Conservation (phyloP, 2,113 vertebrate species). For the Asarcornis scutulata region DNA sequence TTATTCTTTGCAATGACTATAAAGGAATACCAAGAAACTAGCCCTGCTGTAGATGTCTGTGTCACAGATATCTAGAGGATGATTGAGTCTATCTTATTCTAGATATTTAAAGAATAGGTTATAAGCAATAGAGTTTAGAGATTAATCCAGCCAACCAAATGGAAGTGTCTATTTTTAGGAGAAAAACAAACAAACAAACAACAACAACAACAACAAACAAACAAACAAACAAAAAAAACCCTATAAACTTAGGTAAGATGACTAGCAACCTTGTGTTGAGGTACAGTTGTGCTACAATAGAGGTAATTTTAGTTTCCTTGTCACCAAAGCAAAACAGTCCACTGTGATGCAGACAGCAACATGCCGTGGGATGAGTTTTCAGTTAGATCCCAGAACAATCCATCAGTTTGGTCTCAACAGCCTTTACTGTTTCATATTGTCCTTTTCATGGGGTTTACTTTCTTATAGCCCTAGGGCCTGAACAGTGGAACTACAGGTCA, state of each 20-base stretch:
- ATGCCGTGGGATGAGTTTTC: not conserved
- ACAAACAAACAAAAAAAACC: not conserved
- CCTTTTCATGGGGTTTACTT: conserved; percentile 1
- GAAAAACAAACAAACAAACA: too few species aligned
- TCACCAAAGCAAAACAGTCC: not conserved
- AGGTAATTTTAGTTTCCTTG: not conserved
- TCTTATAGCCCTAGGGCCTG: not conserved
- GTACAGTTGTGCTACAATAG: not conserved
- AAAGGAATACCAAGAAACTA: conserved; percentile 48
- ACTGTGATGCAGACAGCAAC: not conserved
- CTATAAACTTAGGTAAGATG: not conserved
- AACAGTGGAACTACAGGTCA: not conserved
- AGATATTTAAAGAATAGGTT: not conserved
- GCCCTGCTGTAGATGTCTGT: conserved; percentile 15
- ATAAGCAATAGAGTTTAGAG: not conserved
- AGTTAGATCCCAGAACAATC: not conserved
- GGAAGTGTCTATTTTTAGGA: not conserved
- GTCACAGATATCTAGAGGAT: conserved; percentile 18
- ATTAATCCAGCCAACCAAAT: conserved; percentile 7
- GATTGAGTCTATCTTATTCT: conserved; percentile 48
- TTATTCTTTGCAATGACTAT: conserved; percentile 39
- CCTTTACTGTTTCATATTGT: not conserved
- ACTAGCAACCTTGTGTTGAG: not conserved
- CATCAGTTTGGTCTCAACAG: not conserved
- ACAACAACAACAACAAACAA: too few species aligned